phyloP scores from a whole-genome alignment of 92 coral and sea anemone species.

The Porites cylindrica region DNA sequence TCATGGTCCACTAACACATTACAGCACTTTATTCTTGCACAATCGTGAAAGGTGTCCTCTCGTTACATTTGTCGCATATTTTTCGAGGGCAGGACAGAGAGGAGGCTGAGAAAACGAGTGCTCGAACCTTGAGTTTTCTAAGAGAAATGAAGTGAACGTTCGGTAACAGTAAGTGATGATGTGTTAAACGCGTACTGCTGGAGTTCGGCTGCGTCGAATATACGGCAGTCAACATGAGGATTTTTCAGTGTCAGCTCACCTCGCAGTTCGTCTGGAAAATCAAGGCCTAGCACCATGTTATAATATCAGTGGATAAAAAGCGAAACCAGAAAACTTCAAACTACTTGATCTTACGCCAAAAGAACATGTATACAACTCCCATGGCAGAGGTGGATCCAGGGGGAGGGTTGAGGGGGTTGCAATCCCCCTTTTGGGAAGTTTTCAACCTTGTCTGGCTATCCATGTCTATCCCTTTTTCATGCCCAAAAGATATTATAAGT shows the following conservation, averaged over 20 bases:
- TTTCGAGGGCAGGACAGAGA: slow-evolving; percentile 46
- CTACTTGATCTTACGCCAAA: slow-evolving; percentile 43
- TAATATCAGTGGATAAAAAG: slow-evolving; percentile 43
- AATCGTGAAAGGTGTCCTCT: slow-evolving; percentile 12
- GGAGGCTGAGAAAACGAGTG: slow-evolving; percentile 58
- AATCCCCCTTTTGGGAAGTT: too few species aligned
- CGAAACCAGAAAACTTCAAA: slow-evolving; percentile 62
- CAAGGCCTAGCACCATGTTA: slow-evolving; percentile 45
- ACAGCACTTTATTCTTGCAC: slow-evolving; percentile 9
- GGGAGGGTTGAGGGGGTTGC: too few species aligned
- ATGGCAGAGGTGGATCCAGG: neutral
- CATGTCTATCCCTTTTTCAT: too few species aligned
- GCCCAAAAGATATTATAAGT: too few species aligned
- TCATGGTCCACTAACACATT: slow-evolving; percentile 23
- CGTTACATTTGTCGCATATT: slow-evolving; percentile 36
- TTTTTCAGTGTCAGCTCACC: slow-evolving; percentile 66
- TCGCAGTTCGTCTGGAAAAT: slow-evolving; percentile 41
- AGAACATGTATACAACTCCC: slow-evolving; percentile 45
- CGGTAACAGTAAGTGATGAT: neutral
- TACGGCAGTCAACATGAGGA: slow-evolving; percentile 60
- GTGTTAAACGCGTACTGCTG: slow-evolving; percentile 23
- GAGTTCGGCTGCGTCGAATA: slow-evolving; percentile 50
- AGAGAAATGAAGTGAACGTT: neutral
- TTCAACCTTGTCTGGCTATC: too few species aligned
- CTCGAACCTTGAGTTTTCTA: neutral